These are phyloP conservation scores for Rhogogaster chlorosoma DNA, from an alignment of 2,888 invertebrate species.

Conservation along the genomic window DNA sequence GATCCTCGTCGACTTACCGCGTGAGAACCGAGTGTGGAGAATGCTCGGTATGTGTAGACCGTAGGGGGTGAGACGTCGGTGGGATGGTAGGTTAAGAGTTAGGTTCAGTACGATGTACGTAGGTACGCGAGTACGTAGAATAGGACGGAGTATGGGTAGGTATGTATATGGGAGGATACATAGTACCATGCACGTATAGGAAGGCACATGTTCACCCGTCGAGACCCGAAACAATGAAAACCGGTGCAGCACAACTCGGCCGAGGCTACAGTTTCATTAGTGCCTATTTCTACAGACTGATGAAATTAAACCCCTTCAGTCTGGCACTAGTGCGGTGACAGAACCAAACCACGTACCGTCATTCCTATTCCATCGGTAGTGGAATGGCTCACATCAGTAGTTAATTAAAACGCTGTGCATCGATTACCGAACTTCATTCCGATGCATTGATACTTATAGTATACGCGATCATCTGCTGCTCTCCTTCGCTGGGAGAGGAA, in stretches of 20 bases:
- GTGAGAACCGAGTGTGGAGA: slow-evolving; percentile 47
- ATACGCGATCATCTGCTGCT: neutral
- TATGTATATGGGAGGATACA: neutral
- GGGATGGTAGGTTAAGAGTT: neutral
- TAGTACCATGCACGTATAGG: neutral
- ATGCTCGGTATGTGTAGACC: slow-evolving; percentile 37
- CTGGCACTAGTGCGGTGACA: neutral
- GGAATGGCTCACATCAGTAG: neutral
- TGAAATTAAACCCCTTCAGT: slow-evolving; percentile 22
- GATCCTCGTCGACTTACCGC: neutral
- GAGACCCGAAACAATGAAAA: slow-evolving; percentile 36
- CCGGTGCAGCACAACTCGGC: neutral
- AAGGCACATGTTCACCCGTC: neutral
- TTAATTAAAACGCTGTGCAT: slow-evolving; percentile 13
- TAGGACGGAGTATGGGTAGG: neutral
- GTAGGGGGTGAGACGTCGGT: neutral
- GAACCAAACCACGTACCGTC: neutral
- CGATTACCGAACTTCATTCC: slow-evolving; percentile 5
- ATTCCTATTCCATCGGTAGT: neutral
- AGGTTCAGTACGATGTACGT: neutral
- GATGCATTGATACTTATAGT: neutral
- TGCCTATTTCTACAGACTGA: slow-evolving; percentile 2
- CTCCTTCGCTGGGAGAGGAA: neutral
- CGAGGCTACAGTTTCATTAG: slow-evolving; percentile 31
- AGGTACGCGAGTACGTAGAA: neutral